phyloP scores from a whole-genome alignment of 2,113 vertebrate genomes.

The Bettongia penicillata region DNA sequence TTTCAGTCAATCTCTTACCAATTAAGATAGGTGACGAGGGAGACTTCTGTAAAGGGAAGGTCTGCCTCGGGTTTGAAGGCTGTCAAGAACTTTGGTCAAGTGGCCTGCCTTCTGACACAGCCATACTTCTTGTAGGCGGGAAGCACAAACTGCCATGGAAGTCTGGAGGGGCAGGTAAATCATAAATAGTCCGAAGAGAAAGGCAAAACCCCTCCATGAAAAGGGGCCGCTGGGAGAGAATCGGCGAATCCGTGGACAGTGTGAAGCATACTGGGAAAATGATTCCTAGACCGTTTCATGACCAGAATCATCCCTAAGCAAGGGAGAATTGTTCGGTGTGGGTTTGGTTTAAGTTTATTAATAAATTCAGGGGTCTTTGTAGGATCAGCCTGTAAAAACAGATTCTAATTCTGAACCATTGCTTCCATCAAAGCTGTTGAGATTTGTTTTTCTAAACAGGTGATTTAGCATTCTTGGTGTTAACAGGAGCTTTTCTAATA shows the following conservation, averaged over 20 bases:
- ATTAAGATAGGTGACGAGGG: neutral
- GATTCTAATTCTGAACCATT: neutral
- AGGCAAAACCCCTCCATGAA: neutral
- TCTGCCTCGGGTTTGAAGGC: neutral
- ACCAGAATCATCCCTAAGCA: neutral
- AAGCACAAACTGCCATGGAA: neutral
- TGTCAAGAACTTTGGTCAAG: neutral
- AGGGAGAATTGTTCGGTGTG: neutral
- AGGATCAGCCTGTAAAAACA: neutral
- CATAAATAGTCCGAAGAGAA: neutral
- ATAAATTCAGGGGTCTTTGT: neutral
- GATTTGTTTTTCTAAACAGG: neutral
- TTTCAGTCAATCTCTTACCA: neutral
- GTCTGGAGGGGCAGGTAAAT: neutral
- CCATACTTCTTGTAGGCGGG: neutral
- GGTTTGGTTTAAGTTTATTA: neutral
- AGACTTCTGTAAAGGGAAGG: neutral
- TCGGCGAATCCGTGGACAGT: neutral
- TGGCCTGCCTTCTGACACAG: neutral
- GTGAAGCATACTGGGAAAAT: neutral
- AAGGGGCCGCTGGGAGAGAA: neutral
- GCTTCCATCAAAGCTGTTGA: neutral
- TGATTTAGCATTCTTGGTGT: slow-evolving; percentile 5
- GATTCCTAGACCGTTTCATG: neutral
- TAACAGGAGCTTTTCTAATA: neutral